These are phyloP conservation scores for Mythimna vitellina DNA, from an alignment of 2,888 invertebrate genomes.

Conservation along the genomic window DNA sequence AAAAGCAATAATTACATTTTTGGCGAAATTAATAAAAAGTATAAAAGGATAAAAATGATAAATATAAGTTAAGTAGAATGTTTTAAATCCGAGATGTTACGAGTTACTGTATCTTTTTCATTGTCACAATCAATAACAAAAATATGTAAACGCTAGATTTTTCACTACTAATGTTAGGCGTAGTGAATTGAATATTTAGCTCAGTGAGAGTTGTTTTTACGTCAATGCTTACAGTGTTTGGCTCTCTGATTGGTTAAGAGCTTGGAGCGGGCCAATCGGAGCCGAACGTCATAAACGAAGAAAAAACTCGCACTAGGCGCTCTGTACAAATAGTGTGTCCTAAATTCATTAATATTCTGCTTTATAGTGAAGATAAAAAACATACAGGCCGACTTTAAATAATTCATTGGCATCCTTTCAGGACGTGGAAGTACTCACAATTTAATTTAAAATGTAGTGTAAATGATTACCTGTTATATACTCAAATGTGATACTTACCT, in stretches of 20 bases:
- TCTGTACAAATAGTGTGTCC: not conserved
- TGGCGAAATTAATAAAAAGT: slow-evolving; percentile 3
- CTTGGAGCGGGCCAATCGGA: no score
- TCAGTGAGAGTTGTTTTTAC: no score
- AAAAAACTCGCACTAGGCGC: no score
- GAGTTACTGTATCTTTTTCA: not conserved
- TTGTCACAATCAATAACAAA: slow-evolving; percentile 5
- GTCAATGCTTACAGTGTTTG: no score
- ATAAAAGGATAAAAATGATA: not conserved
- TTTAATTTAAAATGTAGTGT: not conserved
- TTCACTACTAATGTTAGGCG: slow-evolving; percentile 3
- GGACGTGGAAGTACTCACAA: not conserved
- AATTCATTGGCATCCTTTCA: not conserved
- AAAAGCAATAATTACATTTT: slow-evolving; percentile 6
- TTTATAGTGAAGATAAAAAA: not conserved
- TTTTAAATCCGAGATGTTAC: slow-evolving; percentile 3
- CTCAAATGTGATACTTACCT: not conserved
- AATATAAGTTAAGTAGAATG: slow-evolving; percentile 1
- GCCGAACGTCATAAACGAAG: no score
- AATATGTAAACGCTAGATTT: not conserved
- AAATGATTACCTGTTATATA: not conserved
- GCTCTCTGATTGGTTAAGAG: no score
- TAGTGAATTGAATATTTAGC: not conserved
- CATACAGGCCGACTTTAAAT: not conserved
- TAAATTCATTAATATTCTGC: not conserved